Evolutionary conservation across 1,140 invertebrate genomes (phyloP), one percentile per base, ranked within the genome.

Genomic region (Penaeus japonicus): DNA sequence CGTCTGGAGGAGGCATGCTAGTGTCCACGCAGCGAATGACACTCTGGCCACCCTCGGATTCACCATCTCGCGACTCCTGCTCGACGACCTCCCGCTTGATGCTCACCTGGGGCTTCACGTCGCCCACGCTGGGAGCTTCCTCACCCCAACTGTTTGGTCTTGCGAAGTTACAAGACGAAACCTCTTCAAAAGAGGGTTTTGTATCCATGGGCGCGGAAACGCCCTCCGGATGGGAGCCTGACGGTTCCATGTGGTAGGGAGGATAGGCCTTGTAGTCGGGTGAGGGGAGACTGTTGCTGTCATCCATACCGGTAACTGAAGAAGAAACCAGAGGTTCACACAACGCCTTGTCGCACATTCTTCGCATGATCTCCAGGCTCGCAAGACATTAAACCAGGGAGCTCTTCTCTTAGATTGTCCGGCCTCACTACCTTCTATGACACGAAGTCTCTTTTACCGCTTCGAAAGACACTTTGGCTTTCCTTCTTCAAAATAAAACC

Each of bases 1-100:
- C 62, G 54, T 87, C 85, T 12, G 85, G 85, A n/a, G 85, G 85
- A 20, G 85, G 85, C 85, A 87, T 87, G 78, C 85, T 87, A 32
- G 85, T 79, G 57, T 87, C 85, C 54, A 87, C 85, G 35, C 85
- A 80, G 10, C 85, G 77, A 39, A 87, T 87, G 55, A 87, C 85
- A 59, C 85, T 32, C 32, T 30, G 55, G 54, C 85, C 85, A 70
- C 77, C 85, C 17, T 80, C 85, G 54, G n/a, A 22, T 12, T 53
- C 78, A 22, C 59, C 85, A 4, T 54, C 78, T 17, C 79, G 55
- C 2, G 55, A 39, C 39, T 81, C 65, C 54, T 86, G 75, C 55
- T 54, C 12, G 5, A 80, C 85, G 24, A 53, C 55, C 77, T 87
- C 85, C 10, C 85, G 75, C 35, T 87, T 87, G 22, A 87, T 59